These are phyloP conservation scores for Heteromurus nitidus DNA, from an alignment of 2,888 invertebrate species.

Conservation along the genomic window DNA sequence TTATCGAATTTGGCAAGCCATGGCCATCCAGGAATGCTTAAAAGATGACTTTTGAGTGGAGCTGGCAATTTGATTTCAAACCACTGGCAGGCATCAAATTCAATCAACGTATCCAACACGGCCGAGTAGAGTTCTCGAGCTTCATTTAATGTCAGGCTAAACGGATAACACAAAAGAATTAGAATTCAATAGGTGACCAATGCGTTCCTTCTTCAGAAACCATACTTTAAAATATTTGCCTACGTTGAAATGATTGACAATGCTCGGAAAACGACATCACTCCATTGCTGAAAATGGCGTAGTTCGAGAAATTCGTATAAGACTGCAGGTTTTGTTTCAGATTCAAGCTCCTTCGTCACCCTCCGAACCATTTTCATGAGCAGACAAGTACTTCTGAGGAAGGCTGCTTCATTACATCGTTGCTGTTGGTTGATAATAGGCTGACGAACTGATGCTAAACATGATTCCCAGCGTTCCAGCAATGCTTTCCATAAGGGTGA, in stretches of 20 bases:
- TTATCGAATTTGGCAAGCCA: conserved; percentile 27
- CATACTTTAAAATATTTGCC: not conserved
- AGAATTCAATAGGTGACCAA: not conserved
- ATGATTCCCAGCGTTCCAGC: not conserved
- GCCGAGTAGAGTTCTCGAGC: not conserved
- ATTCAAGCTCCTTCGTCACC: not conserved
- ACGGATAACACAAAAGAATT: not conserved
- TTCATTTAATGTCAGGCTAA: not conserved
- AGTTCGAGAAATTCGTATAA: not conserved
- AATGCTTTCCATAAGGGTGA: not conserved
- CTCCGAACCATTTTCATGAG: not conserved
- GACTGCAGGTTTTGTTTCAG: not conserved
- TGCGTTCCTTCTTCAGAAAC: not conserved
- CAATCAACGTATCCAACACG: conserved; percentile 33
- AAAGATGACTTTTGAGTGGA: not conserved
- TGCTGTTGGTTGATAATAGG: not conserved
- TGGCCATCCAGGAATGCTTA: conserved; percentile 33
- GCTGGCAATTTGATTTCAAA: not conserved
- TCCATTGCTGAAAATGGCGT: not conserved
- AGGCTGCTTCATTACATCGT: not conserved
- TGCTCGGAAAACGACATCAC: not conserved
- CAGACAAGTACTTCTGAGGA: not conserved
- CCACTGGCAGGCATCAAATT: conserved; percentile 32
- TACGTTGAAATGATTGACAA: not conserved
- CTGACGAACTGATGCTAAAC: not conserved